These are phyloP conservation scores for Pelecanoides urinatrix DNA, from an alignment of 2,113 vertebrate genomes.

Conservation along the genomic window DNA sequence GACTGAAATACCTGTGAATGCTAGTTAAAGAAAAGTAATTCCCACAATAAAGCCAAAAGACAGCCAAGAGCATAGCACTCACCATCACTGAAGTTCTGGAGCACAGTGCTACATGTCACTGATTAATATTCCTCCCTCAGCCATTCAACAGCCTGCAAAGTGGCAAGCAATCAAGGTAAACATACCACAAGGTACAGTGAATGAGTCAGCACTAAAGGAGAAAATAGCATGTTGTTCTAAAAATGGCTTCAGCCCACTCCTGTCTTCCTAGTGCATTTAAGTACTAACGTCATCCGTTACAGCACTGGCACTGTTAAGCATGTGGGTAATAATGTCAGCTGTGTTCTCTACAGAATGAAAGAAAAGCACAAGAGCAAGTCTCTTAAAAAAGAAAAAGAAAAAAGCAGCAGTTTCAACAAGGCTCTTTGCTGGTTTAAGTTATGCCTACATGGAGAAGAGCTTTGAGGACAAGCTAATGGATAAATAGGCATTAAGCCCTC, in stretches of 20 bases:
- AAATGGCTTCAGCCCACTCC: slow-evolving; percentile 47
- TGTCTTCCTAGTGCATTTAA: slow-evolving; percentile 26
- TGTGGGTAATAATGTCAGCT: slow-evolving; percentile 32
- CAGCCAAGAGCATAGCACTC: not conserved
- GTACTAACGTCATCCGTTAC: slow-evolving; percentile 13
- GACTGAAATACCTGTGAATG: not conserved
- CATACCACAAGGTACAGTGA: slow-evolving; percentile 42
- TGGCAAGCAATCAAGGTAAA: slow-evolving; percentile 33
- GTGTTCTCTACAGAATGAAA: not conserved
- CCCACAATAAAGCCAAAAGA: not conserved
- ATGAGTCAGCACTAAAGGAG: slow-evolving; percentile 56
- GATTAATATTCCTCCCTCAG: slow-evolving; percentile 48
- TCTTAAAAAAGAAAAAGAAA: not conserved
- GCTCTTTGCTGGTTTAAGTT: not conserved
- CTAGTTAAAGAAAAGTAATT: not conserved
- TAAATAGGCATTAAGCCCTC: not conserved
- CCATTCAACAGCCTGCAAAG: slow-evolving; percentile 23
- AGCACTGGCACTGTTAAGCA: not conserved
- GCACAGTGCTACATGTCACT: not conserved
- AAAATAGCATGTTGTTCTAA: slow-evolving; percentile 61
- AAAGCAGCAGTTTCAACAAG: not conserved
- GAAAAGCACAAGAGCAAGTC: not conserved
- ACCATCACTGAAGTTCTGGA: not conserved
- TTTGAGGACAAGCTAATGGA: not conserved
- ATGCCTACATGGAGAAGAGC: not conserved